Conservation (phyloP, 2,888 invertebrate species). For the Dynastes hyllus region DNA sequence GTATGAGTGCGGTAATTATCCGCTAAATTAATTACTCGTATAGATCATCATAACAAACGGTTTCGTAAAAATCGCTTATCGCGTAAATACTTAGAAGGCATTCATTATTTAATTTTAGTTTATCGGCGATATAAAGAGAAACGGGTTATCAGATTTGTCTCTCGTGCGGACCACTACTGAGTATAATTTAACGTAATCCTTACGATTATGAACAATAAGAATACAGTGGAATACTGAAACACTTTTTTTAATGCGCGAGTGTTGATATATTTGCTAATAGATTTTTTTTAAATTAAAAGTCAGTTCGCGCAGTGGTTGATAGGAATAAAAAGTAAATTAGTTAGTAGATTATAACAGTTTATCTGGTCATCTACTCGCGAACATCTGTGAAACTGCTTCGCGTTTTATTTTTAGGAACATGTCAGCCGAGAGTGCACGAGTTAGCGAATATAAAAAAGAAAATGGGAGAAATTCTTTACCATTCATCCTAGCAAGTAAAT, state of each 20-base stretch:
- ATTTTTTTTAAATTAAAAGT: not conserved
- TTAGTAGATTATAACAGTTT: conserved; percentile 30
- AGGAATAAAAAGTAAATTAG: conserved; percentile 44
- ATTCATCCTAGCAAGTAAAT: not conserved
- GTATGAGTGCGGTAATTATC: conserved; percentile 20
- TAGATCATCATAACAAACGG: conserved; percentile 27
- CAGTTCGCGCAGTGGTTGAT: conserved; percentile 26
- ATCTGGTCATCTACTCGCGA: conserved; percentile 36
- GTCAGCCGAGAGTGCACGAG: conserved; percentile 9
- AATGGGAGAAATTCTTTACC: conserved; percentile 8
- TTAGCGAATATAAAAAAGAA: conserved; percentile 1
- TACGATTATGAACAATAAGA: not conserved
- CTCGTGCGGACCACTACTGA: not conserved
- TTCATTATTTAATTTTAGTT: conserved; percentile 25
- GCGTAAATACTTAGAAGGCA: conserved; percentile 1
- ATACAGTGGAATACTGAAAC: not conserved
- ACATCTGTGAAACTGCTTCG: conserved; percentile 35
- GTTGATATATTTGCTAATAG: too few relatives aligned
- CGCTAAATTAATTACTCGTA: conserved; percentile 31
- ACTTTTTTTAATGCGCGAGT: too few relatives aligned
- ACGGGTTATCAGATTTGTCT: conserved; percentile 12
- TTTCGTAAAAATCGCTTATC: conserved; percentile 29
- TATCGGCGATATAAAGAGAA: conserved; percentile 31
- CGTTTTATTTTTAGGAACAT: conserved; percentile 12
- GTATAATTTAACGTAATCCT: not conserved